These are phyloP conservation scores for Peromyscus nudipes DNA, from an alignment of 2,797 vertebrate genomes.

Conservation along the genomic window DNA sequence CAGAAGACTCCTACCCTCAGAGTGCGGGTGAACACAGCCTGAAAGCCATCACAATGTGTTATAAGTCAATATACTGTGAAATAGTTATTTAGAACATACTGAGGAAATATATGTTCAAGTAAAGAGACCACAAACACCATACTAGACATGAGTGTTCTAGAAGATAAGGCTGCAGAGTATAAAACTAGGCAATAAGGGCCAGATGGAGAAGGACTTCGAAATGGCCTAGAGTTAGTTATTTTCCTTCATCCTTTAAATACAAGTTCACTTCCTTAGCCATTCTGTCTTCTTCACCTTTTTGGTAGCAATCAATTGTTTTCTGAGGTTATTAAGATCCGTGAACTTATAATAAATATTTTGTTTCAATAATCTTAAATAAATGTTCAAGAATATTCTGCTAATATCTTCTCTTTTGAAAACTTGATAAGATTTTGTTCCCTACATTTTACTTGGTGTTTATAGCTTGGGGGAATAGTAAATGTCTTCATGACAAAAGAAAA, in stretches of 20 bases:
- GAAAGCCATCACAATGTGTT: neutral
- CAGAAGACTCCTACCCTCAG: neutral
- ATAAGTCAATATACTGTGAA: neutral
- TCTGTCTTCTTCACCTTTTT: neutral
- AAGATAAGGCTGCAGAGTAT: neutral
- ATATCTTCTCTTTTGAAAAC: neutral
- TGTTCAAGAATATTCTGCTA: neutral
- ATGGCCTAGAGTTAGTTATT: too few relatives aligned
- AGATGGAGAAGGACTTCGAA: neutral
- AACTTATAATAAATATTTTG: neutral
- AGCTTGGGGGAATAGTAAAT: neutral
- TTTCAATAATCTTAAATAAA: neutral
- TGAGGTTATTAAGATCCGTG: neutral
- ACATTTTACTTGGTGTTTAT: neutral
- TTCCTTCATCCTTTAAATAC: neutral
- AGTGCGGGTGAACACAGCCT: neutral
- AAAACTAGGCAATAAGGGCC: neutral
- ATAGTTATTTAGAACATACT: neutral
- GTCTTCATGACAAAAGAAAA: neutral
- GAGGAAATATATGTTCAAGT: neutral
- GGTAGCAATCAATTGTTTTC: neutral
- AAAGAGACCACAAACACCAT: neutral
- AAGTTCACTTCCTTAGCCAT: neutral
- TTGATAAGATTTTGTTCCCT: neutral
- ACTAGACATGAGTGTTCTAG: neutral